Conservation (phyloP, 2,797 vertebrate genomes). For the Tinamus major region DNA sequence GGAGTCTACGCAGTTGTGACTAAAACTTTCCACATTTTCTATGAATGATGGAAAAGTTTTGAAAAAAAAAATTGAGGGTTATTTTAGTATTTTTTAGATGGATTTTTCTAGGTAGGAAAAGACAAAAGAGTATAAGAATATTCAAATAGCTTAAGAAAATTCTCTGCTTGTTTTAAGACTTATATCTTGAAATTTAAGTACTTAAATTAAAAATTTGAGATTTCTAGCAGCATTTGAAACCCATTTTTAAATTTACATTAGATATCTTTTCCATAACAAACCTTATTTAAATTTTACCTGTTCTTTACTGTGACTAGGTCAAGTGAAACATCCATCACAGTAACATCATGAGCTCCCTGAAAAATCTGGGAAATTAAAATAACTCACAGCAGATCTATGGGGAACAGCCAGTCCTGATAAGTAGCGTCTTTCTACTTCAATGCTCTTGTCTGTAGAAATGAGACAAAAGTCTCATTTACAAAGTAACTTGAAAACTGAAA, state of each 20-base stretch:
- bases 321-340: background rate
- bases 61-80: background rate
- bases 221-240: background rate
- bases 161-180: background rate
- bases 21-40: background rate
- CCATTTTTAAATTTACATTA: background rate
- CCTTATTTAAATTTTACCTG: background rate
- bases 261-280: background rate
- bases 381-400: background rate
- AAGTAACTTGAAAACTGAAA: background rate
- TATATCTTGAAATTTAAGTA: background rate
- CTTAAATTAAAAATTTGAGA: background rate
- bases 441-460: background rate
- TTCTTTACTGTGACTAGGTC: background rate
- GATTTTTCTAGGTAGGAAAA: background rate
- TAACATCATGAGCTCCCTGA: background rate
- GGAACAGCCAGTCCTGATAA: background rate
- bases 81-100: background rate
- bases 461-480: background rate
- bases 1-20: background rate
- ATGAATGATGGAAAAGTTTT: background rate
- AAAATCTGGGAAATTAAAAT: conserved; percentile 1
- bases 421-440: background rate
- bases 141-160: background rate
- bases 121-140: background rate